Evolutionary conservation across 1,140 invertebrate genomes (phyloP).

Genomic region (Drosophila ficusphila): DNA sequence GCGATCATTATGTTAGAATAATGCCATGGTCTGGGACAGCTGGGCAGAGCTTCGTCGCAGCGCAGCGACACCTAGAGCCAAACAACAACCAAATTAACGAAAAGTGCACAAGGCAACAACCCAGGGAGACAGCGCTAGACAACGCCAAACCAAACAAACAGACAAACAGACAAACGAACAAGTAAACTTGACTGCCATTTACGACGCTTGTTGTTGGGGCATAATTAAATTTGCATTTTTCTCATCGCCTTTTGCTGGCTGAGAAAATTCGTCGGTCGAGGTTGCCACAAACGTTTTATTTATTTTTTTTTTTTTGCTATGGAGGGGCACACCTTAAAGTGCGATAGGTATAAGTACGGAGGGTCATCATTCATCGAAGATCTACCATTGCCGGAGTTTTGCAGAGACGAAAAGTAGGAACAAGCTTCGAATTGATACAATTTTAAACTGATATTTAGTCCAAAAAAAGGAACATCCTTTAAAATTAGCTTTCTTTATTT

Average conservation of each 20-base stretch:
- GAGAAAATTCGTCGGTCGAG: slow-evolving; percentile 53
- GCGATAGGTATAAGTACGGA: neutral
- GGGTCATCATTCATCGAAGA: slow-evolving; percentile 2
- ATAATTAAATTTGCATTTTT: slow-evolving; percentile 73
- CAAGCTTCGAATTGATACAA: too few species aligned
- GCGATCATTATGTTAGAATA: slow-evolving; percentile 39
- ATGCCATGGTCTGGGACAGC: slow-evolving; percentile 71
- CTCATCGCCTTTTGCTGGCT: slow-evolving; percentile 32
- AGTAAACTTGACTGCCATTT: slow-evolving; percentile 46
- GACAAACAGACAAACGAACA: slow-evolving; percentile 31
- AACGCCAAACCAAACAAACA: slow-evolving; percentile 6
- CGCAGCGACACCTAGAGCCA: slow-evolving; percentile 39
- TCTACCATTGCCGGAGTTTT: slow-evolving; percentile 1
- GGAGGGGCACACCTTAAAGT: slow-evolving; percentile 16
- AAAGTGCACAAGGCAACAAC: slow-evolving; percentile 34
- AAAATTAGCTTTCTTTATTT: too few species aligned
- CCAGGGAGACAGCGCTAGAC: neutral
- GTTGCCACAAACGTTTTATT: slow-evolving; percentile 22
- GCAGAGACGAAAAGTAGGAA: neutral
- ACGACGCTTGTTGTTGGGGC: slow-evolving; percentile 31
- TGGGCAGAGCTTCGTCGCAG: slow-evolving; percentile 13
- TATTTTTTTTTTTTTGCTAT: neutral
- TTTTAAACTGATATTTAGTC: too few species aligned
- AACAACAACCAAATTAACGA: slow-evolving; percentile 45
- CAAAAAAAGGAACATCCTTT: too few species aligned